Evolutionary conservation across 2,888 invertebrate genomes (phyloP).

Genomic region (Plagodis dolabraria): DNA sequence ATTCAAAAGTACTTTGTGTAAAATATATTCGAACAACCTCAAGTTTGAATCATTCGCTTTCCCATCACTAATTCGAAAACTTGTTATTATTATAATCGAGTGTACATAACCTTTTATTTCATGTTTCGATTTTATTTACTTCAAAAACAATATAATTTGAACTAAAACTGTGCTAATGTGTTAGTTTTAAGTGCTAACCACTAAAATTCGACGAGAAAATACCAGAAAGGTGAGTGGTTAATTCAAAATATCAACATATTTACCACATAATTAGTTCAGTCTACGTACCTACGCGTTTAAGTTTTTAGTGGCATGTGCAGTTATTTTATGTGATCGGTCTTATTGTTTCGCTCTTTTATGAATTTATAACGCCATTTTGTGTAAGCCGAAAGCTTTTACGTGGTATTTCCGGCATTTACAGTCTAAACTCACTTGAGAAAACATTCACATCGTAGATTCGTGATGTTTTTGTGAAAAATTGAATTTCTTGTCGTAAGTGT

Average conservation of each 20-base stretch:
- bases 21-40: too few species aligned
- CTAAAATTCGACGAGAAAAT: constrained; percentile 42
- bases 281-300: constrained; percentile 59
- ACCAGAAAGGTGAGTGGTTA: constrained; percentile 63
- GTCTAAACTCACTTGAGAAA: constrained; percentile 9
- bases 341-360: constrained; percentile 71
- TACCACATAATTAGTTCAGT: constrained; percentile 68
- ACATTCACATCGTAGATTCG: constrained; percentile 11
- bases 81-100: constrained; percentile 76
- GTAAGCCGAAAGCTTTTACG: constrained; percentile 41
- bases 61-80: constrained; percentile 52
- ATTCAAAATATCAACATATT: constrained; percentile 64
- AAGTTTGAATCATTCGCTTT: constrained; percentile 4
- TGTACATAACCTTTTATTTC: constrained; percentile 72
- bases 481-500: constrained; percentile 29
- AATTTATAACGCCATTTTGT: constrained; percentile 75
- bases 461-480: constrained; percentile 34
- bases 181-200: constrained; percentile 40
- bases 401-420: constrained; percentile 37
- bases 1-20: too few species aligned
- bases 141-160: constrained; percentile 56
- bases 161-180: constrained; percentile 50
- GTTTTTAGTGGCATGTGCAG: constrained; percentile 74
- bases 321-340: constrained; percentile 71
- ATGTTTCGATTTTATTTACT: constrained; percentile 68